Percentiles rank a stretch among this genome's conserved stretches.
phyloP scores from a whole-genome alignment of 2,888 invertebrate species.

The Drosophila lacicola region DNA sequence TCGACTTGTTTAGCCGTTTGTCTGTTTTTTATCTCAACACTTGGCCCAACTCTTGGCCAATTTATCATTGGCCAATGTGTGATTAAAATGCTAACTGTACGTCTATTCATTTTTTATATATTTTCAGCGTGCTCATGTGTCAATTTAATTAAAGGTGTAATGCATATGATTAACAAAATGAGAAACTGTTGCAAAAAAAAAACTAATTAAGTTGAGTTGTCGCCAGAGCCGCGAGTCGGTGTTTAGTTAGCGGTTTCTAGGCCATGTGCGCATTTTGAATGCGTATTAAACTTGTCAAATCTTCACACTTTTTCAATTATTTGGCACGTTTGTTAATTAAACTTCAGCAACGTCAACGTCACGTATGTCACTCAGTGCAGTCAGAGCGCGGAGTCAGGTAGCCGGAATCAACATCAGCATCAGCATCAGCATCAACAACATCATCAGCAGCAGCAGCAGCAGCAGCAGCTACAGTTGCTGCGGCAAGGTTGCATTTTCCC shows the following conservation, averaged over 20 bases:
- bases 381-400: slow-evolving; percentile 22
- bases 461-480: slow-evolving; percentile 14
- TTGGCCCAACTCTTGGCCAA: slow-evolving; percentile 14
- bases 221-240: slow-evolving; percentile 28
- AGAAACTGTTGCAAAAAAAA: slow-evolving; percentile 21
- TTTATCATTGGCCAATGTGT: slow-evolving; percentile 52
- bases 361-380: slow-evolving; percentile 49
- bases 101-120: slow-evolving; percentile 35
- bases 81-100: slow-evolving; percentile 32
- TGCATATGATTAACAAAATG: slow-evolving; percentile 46
- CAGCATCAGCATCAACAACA: not conserved
- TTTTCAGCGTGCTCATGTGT: slow-evolving; percentile 54
- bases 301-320: slow-evolving; percentile 84
- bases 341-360: slow-evolving; percentile 78
- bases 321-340: slow-evolving; percentile 84
- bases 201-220: slow-evolving; percentile 66
- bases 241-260: slow-evolving; percentile 22
- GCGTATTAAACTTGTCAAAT: slow-evolving; percentile 84
- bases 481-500: slow-evolving; percentile 69
- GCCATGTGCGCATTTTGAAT: slow-evolving; percentile 55
- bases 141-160: slow-evolving; percentile 68
- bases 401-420: slow-evolving; percentile 29
- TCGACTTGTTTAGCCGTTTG: slow-evolving; percentile 8
- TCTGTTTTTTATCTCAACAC: not conserved
- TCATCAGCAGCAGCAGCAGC: slow-evolving; percentile 18